Conservation (phyloP, 2,113 vertebrate species). For the Felis catus region F.catus_Fca126_mat1.0 CM031427.1:14736001-14736500, state of each 20-base stretch:
- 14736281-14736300: neutral
- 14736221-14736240: neutral
- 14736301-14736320: neutral
- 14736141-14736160: neutral
- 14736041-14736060: neutral
- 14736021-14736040: neutral
- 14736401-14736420: neutral
- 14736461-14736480: neutral
- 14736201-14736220: neutral
- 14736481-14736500: neutral
- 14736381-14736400: neutral
- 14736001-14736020: neutral
- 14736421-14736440: neutral
- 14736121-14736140: neutral
- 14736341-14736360: neutral
- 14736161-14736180: neutral
- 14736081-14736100: neutral
- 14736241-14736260: neutral
- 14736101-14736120: neutral
- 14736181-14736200: neutral
- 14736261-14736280: neutral
- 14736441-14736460: neutral
- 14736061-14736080: neutral
- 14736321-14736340: neutral
- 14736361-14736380: neutral